Conservation (phyloP, 2,113 vertebrate species). For the Passer montanus region DNA sequence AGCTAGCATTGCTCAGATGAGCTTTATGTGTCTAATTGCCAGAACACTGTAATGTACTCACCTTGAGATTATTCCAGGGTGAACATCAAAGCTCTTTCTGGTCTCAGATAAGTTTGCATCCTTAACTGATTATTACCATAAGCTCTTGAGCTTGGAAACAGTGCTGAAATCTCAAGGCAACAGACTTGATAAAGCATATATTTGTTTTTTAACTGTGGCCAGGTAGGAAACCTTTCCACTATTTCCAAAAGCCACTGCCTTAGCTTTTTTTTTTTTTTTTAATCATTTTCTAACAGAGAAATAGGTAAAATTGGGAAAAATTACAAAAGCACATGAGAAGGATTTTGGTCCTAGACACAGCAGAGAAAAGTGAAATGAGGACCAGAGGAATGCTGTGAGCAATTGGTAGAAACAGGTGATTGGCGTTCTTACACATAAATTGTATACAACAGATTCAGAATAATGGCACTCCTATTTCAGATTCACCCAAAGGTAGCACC, state of each 20-base stretch:
- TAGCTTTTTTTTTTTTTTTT: not conserved
- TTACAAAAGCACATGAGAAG: accelerated
- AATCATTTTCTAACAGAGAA: not conserved
- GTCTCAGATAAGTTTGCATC: not conserved
- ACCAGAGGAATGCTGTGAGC: accelerated
- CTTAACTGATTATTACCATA: not conserved
- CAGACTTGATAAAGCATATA: not conserved
- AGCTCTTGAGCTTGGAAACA: not conserved
- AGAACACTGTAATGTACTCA: not conserved
- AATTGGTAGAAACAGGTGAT: not conserved
- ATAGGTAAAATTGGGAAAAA: not conserved
- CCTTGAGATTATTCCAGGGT: not conserved
- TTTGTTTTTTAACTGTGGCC: not conserved
- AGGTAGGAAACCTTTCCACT: not conserved
- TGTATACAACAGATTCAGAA: not conserved
- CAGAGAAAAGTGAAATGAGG: not conserved
- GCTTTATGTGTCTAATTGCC: not conserved
- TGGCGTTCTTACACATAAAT: not conserved
- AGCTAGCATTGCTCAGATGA: not conserved
- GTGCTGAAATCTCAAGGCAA: not conserved
- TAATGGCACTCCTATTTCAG: not conserved
- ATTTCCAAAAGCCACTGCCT: not conserved
- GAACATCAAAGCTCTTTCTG: slow-evolving; percentile 11
- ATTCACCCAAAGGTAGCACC: not conserved
- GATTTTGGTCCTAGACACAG: not conserved